These are phyloP conservation scores for Neuroterus valhalla DNA, from an alignment of 1,140 invertebrate genomes.

Conservation along the genomic window DNA sequence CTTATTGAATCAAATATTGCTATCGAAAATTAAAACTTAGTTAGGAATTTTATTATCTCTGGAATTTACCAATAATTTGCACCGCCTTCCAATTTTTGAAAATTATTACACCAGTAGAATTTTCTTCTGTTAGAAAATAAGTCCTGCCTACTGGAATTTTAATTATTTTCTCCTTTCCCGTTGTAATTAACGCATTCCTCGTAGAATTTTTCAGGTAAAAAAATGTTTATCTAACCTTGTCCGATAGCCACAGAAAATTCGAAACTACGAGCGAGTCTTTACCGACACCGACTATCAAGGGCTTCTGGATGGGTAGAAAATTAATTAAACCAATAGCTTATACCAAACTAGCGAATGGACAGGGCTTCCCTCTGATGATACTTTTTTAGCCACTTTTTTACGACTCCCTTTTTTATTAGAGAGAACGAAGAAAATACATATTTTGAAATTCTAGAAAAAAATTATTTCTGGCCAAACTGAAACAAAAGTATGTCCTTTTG, in stretches of 20 bases:
- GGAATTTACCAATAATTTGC: too few species aligned
- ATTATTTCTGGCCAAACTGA: too few species aligned
- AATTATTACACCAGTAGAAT: too few species aligned
- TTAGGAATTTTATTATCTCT: too few species aligned
- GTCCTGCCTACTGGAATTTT: not conserved
- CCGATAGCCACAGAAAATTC: constrained; percentile 29
- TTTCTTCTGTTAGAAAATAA: too few species aligned
- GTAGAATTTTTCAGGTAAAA: constrained; percentile 6
- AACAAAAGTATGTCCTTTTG: too few species aligned
- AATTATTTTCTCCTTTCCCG: not conserved
- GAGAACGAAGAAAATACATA: too few species aligned
- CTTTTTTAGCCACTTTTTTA: not conserved
- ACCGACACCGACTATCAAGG: constrained; percentile 45
- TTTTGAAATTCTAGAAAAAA: too few species aligned
- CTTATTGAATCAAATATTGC: too few species aligned
- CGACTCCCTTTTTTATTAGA: not conserved
- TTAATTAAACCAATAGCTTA: constrained; percentile 62
- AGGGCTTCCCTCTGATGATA: constrained; percentile 45
- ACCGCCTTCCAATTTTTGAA: too few species aligned
- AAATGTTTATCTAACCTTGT: not conserved
- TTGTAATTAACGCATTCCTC: constrained; percentile 1
- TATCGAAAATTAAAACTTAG: too few species aligned
- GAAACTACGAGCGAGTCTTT: not conserved
- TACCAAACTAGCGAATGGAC: constrained; percentile 42
- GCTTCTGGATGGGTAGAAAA: constrained; percentile 58